Evolutionary conservation across 2,888 invertebrate genomes (phyloP).

Genomic region (Ariolimax columbianus): DNA sequence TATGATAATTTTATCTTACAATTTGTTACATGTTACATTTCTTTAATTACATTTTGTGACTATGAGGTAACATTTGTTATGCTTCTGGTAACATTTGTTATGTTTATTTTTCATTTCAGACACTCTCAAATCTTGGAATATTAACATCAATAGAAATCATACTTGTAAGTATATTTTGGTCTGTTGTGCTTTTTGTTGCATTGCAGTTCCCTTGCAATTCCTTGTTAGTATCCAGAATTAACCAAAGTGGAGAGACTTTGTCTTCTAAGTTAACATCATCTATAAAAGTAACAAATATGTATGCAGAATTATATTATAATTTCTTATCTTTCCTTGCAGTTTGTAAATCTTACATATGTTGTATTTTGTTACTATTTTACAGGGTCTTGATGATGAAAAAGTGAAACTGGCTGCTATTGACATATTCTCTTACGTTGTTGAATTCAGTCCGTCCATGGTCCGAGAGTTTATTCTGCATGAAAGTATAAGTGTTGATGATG

Average conservation of each 20-base stretch:
- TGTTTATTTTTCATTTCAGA: slow-evolving; percentile 68
- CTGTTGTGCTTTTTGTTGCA: neutral
- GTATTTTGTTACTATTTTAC: slow-evolving; percentile 31
- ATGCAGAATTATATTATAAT: no score
- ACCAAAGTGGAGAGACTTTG: no score
- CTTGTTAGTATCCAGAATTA: no score
- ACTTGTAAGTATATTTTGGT: slow-evolving; percentile 65
- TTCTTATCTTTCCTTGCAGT: neutral
- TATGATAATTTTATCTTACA: neutral
- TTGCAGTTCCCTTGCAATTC: neutral
- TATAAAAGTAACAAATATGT: no score
- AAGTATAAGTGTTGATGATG: slow-evolving; percentile 90
- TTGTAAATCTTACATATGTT: neutral
- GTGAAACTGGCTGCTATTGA: slow-evolving; percentile 98
- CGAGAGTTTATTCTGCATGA: slow-evolving; percentile 97
- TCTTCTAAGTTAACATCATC: no score
- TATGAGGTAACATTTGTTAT: no score
- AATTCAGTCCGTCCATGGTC: slow-evolving; percentile 97
- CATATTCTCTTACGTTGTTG: slow-evolving; percentile 97
- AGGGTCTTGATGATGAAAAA: slow-evolving; percentile 91
- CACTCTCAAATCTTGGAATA: slow-evolving; percentile 77
- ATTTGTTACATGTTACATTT: neutral
- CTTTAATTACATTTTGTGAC: no score
- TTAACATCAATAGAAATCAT: slow-evolving; percentile 77
- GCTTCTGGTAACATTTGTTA: neutral